Conservation (phyloP, 2,113 vertebrate genomes). For the Propithecus coquereli region DNA sequence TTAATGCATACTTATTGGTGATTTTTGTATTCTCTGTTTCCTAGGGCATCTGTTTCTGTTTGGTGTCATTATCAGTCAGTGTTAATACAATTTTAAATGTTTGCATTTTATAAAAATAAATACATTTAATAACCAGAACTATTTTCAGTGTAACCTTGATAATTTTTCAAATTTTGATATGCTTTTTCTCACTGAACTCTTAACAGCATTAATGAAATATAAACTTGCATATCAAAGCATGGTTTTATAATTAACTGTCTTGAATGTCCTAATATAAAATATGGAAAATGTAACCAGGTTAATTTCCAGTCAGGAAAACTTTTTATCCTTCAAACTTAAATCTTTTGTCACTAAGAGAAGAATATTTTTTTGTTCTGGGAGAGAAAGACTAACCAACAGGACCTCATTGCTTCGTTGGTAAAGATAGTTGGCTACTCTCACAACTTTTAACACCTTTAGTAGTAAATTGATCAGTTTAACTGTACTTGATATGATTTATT, state of each 20-base stretch:
- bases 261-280: constrained; percentile 16
- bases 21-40: neutral
- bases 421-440: neutral
- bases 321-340: constrained; percentile 3
- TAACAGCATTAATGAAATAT: neutral
- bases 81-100: neutral
- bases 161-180: neutral
- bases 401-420: constrained; percentile 19
- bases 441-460: constrained; percentile 15
- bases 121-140: neutral
- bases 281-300: constrained; percentile 8
- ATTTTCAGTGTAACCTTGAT: constrained; percentile 8
- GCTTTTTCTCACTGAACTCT: constrained; percentile 35
- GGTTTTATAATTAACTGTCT: neutral
- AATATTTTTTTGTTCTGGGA: constrained; percentile 33
- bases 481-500: constrained; percentile 16
- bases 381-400: neutral
- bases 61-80: neutral
- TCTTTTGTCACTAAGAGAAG: constrained; percentile 26
- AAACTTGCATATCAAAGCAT: neutral
- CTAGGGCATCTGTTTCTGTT: neutral
- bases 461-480: constrained; percentile 16
- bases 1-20: neutral
- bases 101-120: constrained; percentile 20
- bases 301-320: constrained; percentile 16